Conservation (phyloP, 2,113 vertebrate species). For the Cacatua alba region DNA sequence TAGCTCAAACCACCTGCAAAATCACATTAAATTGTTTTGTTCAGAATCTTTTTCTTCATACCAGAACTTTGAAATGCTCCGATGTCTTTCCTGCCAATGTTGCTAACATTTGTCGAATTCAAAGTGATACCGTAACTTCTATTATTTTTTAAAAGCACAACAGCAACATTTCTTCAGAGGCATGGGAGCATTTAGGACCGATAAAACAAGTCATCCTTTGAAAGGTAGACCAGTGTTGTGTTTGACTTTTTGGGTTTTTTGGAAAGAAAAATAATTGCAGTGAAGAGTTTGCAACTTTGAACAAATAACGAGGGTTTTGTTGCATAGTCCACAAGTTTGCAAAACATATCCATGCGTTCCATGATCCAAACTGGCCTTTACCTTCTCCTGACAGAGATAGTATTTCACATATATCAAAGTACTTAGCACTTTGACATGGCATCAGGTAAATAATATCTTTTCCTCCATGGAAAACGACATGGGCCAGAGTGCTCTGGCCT, state of each 20-base stretch:
- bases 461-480: background rate
- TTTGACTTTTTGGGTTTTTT: background rate
- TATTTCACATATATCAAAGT: background rate
- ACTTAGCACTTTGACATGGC: background rate
- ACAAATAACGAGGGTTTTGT: background rate
- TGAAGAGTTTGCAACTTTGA: constrained; percentile 68
- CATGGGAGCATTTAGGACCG: constrained; percentile 39
- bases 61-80: constrained; percentile 82
- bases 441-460: background rate
- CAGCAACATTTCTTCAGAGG: constrained; percentile 67
- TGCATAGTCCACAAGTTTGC: background rate
- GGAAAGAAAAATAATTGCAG: constrained; percentile 1
- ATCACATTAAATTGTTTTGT: constrained; percentile 88
- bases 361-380: background rate
- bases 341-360: background rate
- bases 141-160: constrained; percentile 68
- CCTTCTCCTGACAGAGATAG: background rate
- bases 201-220: constrained; percentile 63
- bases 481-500: background rate
- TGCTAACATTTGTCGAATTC: constrained; percentile 78
- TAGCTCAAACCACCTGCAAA: constrained; percentile 88
- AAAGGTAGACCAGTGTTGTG: constrained; percentile 57
- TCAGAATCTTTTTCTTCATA: constrained; percentile 82
- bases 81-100: constrained; percentile 76
- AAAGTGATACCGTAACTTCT: constrained; percentile 77